Conservation (phyloP, 1,140 invertebrate genomes). For the Aphaenogaster rudis region DNA sequence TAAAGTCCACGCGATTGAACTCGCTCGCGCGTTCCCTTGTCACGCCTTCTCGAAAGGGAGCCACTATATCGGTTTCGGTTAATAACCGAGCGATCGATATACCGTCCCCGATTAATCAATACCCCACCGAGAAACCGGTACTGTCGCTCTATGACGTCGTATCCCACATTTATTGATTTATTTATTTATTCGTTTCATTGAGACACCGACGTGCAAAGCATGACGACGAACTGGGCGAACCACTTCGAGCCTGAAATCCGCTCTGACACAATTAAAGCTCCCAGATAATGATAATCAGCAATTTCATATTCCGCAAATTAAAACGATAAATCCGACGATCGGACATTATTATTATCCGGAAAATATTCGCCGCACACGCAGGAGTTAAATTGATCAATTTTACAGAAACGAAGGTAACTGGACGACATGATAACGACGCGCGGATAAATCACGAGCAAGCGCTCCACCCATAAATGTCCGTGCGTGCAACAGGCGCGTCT, state of each 20-base stretch:
- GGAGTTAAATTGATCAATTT: constrained; percentile 24
- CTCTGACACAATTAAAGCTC: neutral
- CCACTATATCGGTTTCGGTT: constrained; percentile 49
- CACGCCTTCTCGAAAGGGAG: constrained; percentile 10
- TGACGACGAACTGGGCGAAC: neutral
- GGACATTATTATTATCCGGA: neutral
- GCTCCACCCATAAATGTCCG: neutral
- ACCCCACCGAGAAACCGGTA: neutral
- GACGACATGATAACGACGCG: constrained; percentile 29
- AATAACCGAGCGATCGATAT: constrained; percentile 40
- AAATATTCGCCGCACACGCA: neutral
- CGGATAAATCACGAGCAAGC: neutral
- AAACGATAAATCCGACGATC: neutral
- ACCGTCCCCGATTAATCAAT: constrained; percentile 16
- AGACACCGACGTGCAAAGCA: constrained; percentile 3
- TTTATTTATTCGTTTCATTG: constrained; percentile 2
- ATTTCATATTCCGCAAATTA: neutral
- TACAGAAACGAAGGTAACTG: constrained; percentile 10
- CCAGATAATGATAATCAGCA: neutral
- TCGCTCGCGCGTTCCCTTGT: constrained; percentile 4
- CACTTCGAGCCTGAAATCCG: neutral
- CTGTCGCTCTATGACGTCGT: neutral
- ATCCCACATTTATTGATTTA: constrained; percentile 16
- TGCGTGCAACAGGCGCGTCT: neutral
- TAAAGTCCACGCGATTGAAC: constrained; percentile 46